Conservation (phyloP, 64 coral and sea anemone genomes). For the Acropora tenuis region DNA sequence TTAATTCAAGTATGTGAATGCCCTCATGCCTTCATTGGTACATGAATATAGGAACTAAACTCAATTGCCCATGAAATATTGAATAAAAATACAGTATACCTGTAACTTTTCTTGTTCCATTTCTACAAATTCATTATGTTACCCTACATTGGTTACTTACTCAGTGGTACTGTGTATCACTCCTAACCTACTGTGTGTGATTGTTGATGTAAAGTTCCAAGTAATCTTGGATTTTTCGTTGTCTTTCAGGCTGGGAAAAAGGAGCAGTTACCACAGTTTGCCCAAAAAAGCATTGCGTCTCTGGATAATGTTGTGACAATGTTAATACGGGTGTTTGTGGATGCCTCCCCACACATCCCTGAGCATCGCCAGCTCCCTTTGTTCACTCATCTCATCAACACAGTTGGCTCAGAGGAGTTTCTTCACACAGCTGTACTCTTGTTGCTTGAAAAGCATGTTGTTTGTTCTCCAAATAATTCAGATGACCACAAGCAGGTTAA, state of each 20-base stretch:
- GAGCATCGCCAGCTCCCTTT: slow-evolving; percentile 90
- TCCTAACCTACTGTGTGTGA: too few species aligned
- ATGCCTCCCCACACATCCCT: slow-evolving; percentile 95
- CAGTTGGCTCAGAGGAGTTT: slow-evolving; percentile 71
- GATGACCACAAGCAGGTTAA: slow-evolving; percentile 54
- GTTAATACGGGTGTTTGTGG: slow-evolving; percentile 97
- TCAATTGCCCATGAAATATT: too few species aligned
- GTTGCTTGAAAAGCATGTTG: slow-evolving; percentile 75
- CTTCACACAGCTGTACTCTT: slow-evolving; percentile 78
- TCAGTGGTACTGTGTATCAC: too few species aligned
- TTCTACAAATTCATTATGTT: too few species aligned
- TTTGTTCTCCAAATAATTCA: neutral
- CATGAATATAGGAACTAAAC: too few species aligned
- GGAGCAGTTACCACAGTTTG: slow-evolving; percentile 64
- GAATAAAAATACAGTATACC: too few species aligned
- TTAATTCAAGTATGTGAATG: slow-evolving; percentile 78
- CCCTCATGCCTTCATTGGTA: neutral
- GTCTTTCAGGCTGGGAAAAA: slow-evolving; percentile 73
- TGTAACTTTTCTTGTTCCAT: too few species aligned
- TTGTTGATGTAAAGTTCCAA: too few species aligned
- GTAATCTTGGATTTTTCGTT: too few species aligned
- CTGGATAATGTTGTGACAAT: slow-evolving; percentile 86
- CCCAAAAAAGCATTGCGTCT: slow-evolving; percentile 42
- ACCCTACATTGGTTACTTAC: too few species aligned
- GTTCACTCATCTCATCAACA: slow-evolving; percentile 82